Base-by-base conservation (phyloP, 1,140 invertebrate species). In the Thaumatotibia leucotreta region DNA sequence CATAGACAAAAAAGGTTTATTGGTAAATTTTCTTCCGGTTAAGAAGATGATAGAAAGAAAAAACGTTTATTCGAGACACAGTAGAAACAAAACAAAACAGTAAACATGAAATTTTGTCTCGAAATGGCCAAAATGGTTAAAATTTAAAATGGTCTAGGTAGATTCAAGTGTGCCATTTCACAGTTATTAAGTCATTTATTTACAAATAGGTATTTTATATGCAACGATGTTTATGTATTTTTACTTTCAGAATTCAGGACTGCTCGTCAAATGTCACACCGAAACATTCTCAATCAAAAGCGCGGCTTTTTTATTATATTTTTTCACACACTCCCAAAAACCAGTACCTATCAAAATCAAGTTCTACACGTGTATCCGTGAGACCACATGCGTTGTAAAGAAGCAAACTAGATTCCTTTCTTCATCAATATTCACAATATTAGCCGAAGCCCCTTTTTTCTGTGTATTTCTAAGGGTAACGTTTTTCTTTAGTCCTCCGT, bases 351-450 rank as follows among this genome's bases (percentile, higher is more conserved):
- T 50, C 61, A 24, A 65, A 80, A 83, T 83, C 76, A 74, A 80
- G 78, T 83, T 80, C 67, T 1, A 75, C 76, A 85, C 80, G 80
- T 84, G 76, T 69, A 61, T 80, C 81, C 88, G 86, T 88, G 87
- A 76, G 87, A 89, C 87, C 84, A 87, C 86, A 84, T 80, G 82
- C 70, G 77, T 68, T 79, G 71, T 75, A 84, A 80, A 75, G 75
- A 77, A 76, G 69, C 54, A 82, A 88, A 89, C 86, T 82, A 83
- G 86, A 89, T 89, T 87, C 68, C 74, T 80, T 89, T 88, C 85
- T 87, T 88, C 86, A 90, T 90, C 88, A 90, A 90, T 90, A 90
- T 90, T 88, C 88, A 90, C 86, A 84, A 90, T 90, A 88, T 87
- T 82, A 84, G 77, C 76, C 65, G 83, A 82, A 82, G 83, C 79